Base-by-base conservation (phyloP, 2,888 invertebrate species). In the Aquatica leii region DNA sequence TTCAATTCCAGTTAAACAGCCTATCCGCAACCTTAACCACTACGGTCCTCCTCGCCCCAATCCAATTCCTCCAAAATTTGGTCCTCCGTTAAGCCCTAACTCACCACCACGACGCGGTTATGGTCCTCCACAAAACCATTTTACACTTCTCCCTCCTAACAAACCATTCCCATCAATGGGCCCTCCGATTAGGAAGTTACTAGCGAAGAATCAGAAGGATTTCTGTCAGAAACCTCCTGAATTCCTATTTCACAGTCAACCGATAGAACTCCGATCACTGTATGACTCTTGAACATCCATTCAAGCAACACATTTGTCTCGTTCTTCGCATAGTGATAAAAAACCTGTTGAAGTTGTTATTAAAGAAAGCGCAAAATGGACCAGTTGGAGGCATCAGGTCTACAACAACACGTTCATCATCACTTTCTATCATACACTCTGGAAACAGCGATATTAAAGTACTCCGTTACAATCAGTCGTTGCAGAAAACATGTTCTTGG, bases 341-440 rank as follows among this genome's bases (percentile, higher is more conserved):
- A 79, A 80, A 67, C 73, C 74, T 40, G 74, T 79, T 21, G 78
- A 80, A 58, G 76, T 81, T 35, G 76, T 80, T 11, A 78, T 81
- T 0, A n/a, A n/a, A n/a, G n/a, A 79, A 79, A 57, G 76, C 78
- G 12, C 78, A 78, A 68, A 78, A 78, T 43, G 78, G 78, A 20
- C 24, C 24, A 2, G 17, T 1, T 2, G 8, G 15, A 11, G n/a
- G 66, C 74, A 20, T 77, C 77, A 0, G 80, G 84, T 35, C 84
- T 88, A 0, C 92, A 93, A 73, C 91, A 93, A 76, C 94, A 94
- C 74, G 89, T 93, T 3, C 94, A 94, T 77, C 94, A 94, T 80
- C 94, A 94, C 75, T 93, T 89, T 75, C 93, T n/a, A 93, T 68
- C 93, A 94, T 74, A 85, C 85, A n/a, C n/a, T 81, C 82, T 24